phyloP scores from a whole-genome alignment of 2,113 vertebrate species.

The Xiphophorus hellerii region DNA sequence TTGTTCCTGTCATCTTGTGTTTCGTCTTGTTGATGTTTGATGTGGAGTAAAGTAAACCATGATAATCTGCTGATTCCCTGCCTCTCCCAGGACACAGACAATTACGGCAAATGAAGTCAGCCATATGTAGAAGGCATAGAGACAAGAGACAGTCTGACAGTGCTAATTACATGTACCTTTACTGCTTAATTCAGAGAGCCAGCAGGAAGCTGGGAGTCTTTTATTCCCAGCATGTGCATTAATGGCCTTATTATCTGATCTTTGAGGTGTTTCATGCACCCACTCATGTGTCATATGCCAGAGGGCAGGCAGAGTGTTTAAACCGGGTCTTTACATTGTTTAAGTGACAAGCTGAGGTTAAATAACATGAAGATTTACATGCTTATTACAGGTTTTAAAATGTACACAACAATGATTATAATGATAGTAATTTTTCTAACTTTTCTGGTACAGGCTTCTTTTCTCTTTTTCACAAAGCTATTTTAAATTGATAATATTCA shows the following conservation, averaged over 20 bases:
- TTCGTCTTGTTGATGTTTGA: slow-evolving; percentile 57
- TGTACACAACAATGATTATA: background rate
- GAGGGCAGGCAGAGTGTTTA: slow-evolving; percentile 27
- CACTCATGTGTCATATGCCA: slow-evolving; percentile 42
- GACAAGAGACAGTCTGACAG: slow-evolving; percentile 65
- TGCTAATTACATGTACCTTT: slow-evolving; percentile 66
- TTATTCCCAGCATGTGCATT: slow-evolving; percentile 62
- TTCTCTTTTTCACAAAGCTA: background rate
- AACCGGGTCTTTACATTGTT: slow-evolving; percentile 25
- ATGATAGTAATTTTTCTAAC: background rate
- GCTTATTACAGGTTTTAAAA: background rate
- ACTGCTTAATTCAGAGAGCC: slow-evolving; percentile 54
- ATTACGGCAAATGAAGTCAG: slow-evolving; percentile 65
- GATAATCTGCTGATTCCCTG: slow-evolving; percentile 53
- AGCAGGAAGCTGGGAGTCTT: slow-evolving; percentile 46
- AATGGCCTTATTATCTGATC: slow-evolving; percentile 64
- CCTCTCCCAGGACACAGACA: slow-evolving; percentile 40
- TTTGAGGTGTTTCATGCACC: slow-evolving; percentile 26
- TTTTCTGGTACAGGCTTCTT: background rate
- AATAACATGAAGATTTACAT: background rate
- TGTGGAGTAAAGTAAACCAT: slow-evolving; percentile 60
- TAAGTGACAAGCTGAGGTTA: slow-evolving; percentile 3
- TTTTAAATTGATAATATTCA: background rate
- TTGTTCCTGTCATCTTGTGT: slow-evolving; percentile 23
- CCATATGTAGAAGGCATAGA: slow-evolving; percentile 57